Evolutionary conservation across 1,140 invertebrate genomes (phyloP), one percentile per base, ranked within the genome.

Genomic region (Pomacea maculata): DNA sequence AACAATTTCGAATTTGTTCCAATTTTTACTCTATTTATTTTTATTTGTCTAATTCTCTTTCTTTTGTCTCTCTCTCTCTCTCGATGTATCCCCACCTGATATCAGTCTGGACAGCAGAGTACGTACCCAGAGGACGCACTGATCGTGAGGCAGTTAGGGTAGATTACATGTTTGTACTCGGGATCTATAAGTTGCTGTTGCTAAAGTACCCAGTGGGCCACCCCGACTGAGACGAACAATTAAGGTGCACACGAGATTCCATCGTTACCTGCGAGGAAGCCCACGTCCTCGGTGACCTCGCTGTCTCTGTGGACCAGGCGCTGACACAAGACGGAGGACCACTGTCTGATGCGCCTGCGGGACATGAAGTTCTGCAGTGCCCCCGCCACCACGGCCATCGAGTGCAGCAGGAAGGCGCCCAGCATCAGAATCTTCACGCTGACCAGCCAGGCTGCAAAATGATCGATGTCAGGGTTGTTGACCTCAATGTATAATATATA

Each of bases 291-390:
- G 17, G 77, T 54, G 11, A 57, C 14, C 17, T 64, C 29, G n/a
- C 65, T 52, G 77, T 78, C 77, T 19, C 77, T 21, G 77, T 78
- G 77, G 34, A 78, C 14, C 64, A 78, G n/a, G 8, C 25, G 67
- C 45, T 29, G 34, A 52, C 52, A 54, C 19, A 78, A 6, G 34
- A 12, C 55, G 21, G 65, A 14, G 15, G 75, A 34, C 34, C 63
- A 34, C 45, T 57, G 7, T 34, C 67, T 17, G 45, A 54, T 54
- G 67, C 67, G 67, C 67, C 67, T 70, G 34, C 77, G 65, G 17
- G 77, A 54, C 52, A 78, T 29, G 21, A 78, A 71, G 77, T 78
- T 78, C 77, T 78, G 77, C 21, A 67, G 65, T 19, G 45, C 67
- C 52, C 77, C 77, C 6, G 25, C n/a, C 14, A 70, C 3, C n/a